These are phyloP conservation scores for Melanophora roralis DNA, from an alignment of 2,888 invertebrate species.

Conservation along the genomic window DNA sequence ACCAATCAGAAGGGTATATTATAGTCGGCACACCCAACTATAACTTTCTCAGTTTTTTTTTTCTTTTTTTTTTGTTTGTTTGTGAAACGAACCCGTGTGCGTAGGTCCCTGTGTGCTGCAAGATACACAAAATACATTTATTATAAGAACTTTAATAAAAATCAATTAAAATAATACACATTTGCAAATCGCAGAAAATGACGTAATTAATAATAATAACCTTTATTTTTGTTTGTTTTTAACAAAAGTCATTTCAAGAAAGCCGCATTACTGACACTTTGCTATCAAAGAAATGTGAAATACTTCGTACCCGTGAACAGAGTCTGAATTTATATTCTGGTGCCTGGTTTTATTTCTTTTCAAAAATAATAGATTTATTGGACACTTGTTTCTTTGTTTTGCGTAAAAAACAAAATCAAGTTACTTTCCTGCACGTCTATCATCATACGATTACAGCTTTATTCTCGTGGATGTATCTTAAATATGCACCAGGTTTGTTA, in stretches of 20 bases:
- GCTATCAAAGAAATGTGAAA: conserved; percentile 73
- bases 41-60: too few species aligned
- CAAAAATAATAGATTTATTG: conserved; percentile 86
- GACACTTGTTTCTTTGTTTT: conserved; percentile 93
- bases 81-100: too few species aligned
- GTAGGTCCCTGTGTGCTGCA: too few species aligned
- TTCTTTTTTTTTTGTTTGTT: background rate
- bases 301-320: conserved; percentile 71
- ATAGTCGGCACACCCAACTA: too few species aligned
- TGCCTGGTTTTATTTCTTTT: conserved; percentile 89
- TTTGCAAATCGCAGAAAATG: too few species aligned
- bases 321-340: conserved; percentile 79
- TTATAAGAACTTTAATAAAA: too few species aligned
- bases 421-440: conserved; percentile 92
- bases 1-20: too few species aligned
- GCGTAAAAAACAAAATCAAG: conserved; percentile 92
- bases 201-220: too few species aligned
- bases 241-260: conserved; percentile 70
- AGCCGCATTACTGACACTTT: conserved; percentile 72
- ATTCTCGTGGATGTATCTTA: conserved; percentile 87
- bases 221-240: background rate
- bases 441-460: conserved; percentile 90
- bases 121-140: too few species aligned
- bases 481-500: conserved; percentile 84
- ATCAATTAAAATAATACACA: too few species aligned